Evolutionary conservation across 2,797 vertebrate species (phyloP).

Genomic region (Mycteria americana): DNA sequence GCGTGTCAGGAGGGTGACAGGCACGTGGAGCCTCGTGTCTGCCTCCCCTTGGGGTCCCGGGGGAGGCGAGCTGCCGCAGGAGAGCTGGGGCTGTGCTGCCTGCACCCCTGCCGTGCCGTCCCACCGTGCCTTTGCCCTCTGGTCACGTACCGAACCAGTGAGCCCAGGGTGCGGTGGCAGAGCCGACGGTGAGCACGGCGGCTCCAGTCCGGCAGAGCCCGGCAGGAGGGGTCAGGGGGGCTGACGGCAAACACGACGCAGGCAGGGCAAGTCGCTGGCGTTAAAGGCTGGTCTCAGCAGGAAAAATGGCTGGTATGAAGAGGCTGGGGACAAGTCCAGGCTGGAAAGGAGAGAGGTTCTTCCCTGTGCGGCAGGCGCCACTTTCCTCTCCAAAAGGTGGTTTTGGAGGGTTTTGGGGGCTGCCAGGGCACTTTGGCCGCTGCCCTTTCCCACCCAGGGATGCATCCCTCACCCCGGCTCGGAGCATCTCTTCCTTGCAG

Average conservation of each 20-base stretch:
- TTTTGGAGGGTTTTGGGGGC: not conserved
- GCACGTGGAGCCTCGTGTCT: not conserved
- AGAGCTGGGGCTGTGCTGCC: not conserved
- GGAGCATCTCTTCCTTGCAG: not conserved
- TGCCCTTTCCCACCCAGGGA: not conserved
- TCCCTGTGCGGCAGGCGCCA: fast-evolving
- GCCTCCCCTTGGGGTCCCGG: not conserved
- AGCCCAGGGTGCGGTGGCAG: not conserved
- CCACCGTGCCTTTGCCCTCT: not conserved
- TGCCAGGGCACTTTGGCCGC: not conserved
- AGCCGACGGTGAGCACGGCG: fast-evolving
- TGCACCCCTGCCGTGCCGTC: not conserved
- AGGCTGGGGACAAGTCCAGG: conserved; percentile 46
- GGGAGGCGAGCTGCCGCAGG: fast-evolving
- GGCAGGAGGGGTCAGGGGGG: not conserved
- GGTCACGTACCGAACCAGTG: fast-evolving
- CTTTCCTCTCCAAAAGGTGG: not conserved
- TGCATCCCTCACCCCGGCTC: not conserved
- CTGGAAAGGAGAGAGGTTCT: conserved; percentile 11
- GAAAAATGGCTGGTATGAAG: conserved; percentile 60
- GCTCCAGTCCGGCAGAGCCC: not conserved
- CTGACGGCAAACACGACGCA: fast-evolving
- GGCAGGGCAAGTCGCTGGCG: not conserved
- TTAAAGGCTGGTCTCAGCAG: not conserved
- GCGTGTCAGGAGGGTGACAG: not conserved